phyloP scores from a whole-genome alignment of 2,888 invertebrate genomes.

The Iselma pallidipennis region DNA sequence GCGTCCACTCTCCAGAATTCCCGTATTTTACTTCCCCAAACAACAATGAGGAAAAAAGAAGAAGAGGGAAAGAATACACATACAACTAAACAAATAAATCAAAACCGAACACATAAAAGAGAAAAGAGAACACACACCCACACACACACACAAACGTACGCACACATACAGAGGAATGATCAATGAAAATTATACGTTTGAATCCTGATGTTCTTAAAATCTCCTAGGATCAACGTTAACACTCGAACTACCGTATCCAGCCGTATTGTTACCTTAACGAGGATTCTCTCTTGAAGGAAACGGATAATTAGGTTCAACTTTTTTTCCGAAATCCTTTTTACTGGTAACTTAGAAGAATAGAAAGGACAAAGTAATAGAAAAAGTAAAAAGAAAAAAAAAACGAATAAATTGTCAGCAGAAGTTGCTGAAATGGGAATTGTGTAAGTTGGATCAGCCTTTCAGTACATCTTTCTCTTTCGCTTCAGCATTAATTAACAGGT shows the following conservation, averaged over 20 bases:
- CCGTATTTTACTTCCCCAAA: not conserved
- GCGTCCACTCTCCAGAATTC: not conserved
- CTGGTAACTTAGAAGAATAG: not conserved
- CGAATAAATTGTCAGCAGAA: not conserved
- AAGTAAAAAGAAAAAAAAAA: not conserved
- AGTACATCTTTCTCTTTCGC: not conserved
- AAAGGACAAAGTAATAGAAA: not conserved
- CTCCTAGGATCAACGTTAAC: slow-evolving; percentile 30
- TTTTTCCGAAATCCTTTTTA: slow-evolving; percentile 11
- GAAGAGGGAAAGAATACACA: too few relatives aligned
- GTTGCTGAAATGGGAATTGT: not conserved
- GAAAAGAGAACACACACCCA: too few relatives aligned
- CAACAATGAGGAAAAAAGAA: not conserved
- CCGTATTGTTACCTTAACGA: slow-evolving; percentile 36
- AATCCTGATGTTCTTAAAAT: slow-evolving; percentile 17
- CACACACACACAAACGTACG: not conserved
- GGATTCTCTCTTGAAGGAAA: slow-evolving; percentile 28
- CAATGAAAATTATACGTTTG: not conserved
- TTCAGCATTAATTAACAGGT: not conserved
- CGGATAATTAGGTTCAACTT: slow-evolving; percentile 35
- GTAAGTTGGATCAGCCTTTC: not conserved
- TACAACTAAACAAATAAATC: not conserved
- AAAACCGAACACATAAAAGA: not conserved
- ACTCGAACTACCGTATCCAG: slow-evolving; percentile 30
- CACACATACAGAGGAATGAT: not conserved